phyloP scores from a whole-genome alignment of 1,140 invertebrate genomes.

The Drosophila willistoni region DNA sequence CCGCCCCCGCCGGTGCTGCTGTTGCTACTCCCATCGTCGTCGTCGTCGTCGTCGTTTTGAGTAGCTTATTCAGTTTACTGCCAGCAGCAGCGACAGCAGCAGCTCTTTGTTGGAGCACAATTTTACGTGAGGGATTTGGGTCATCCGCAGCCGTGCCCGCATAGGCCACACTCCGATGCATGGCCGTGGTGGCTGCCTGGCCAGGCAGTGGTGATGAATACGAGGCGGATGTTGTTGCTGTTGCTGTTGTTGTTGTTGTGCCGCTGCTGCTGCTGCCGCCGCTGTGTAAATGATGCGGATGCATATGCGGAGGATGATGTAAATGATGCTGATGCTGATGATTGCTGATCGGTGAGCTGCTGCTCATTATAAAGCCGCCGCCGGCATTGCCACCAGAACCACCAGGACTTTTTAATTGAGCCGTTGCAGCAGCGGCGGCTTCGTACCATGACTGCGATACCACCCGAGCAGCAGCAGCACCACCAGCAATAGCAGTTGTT shows the following conservation, averaged over 20 bases:
- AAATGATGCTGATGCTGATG: conserved; percentile 53
- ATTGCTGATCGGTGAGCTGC: conserved; percentile 76
- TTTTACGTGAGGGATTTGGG: conserved; percentile 83
- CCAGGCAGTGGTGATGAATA: conserved; percentile 65
- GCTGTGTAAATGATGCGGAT: conserved; percentile 59
- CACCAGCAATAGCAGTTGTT: not conserved
- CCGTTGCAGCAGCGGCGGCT: conserved; percentile 77
- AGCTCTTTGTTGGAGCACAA: conserved; percentile 82
- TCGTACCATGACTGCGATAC: conserved; percentile 82
- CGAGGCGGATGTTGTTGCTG: conserved; percentile 61
- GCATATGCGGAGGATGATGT: conserved; percentile 42
- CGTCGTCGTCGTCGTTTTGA: conserved; percentile 68
- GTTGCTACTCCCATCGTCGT: conserved; percentile 34
- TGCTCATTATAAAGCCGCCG: conserved; percentile 74
- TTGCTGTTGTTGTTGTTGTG: conserved; percentile 26
- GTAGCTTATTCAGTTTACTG: conserved; percentile 84
- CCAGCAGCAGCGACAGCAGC: conserved; percentile 70
- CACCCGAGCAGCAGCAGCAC: conserved; percentile 39
- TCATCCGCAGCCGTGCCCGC: conserved; percentile 84
- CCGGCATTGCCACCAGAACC: conserved; percentile 81
- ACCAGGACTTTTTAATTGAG: conserved; percentile 81
- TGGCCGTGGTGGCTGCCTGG: conserved; percentile 81
- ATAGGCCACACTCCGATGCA: conserved; percentile 84
- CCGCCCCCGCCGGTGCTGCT: conserved; percentile 45
- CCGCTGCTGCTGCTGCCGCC: conserved; percentile 33